A percentile compares a stretch with the other conserved stretches of the same genome.
phyloP scores from a whole-genome alignment of 37 sponge, comb jelly and placozoan genomes.

The Halichondria panicea region DNA sequence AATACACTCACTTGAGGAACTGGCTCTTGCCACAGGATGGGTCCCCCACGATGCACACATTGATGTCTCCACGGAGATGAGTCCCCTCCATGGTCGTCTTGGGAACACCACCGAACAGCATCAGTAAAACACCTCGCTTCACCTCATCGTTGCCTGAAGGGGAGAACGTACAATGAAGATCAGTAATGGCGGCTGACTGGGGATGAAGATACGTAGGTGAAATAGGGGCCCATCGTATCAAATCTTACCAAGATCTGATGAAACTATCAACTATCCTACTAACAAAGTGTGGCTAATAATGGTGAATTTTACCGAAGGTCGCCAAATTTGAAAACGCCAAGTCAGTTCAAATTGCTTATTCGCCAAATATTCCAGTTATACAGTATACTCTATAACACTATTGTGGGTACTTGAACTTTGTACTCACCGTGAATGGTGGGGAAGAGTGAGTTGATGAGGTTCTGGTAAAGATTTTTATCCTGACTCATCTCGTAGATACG shows the following conservation, averaged over 20 bases:
- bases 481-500: conserved; percentile 92
- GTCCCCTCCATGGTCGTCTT: conserved; percentile 95
- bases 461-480: conserved; percentile 91
- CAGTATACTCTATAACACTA: no score
- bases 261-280: no score
- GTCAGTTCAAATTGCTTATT: no score
- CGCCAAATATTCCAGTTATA: no score
- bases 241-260: no score
- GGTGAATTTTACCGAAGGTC: no score
- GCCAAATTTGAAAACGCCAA: no score
- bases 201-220: no score
- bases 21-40: conserved; percentile 99
- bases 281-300: no score
- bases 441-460: conserved; percentile 90
- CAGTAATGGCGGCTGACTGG: no score
- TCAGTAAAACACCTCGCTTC: conserved; percentile 94
- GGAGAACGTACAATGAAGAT: no score
- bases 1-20: conserved; percentile 94
- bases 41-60: conserved; percentile 98
- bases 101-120: conserved; percentile 98
- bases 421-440: conserved; percentile 94
- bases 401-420: not conserved
- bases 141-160: conserved; percentile 99
- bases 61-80: conserved; percentile 96
- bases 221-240: no score